Conservation (phyloP, 2,888 invertebrate genomes). For the Epinotia bilunana region DNA sequence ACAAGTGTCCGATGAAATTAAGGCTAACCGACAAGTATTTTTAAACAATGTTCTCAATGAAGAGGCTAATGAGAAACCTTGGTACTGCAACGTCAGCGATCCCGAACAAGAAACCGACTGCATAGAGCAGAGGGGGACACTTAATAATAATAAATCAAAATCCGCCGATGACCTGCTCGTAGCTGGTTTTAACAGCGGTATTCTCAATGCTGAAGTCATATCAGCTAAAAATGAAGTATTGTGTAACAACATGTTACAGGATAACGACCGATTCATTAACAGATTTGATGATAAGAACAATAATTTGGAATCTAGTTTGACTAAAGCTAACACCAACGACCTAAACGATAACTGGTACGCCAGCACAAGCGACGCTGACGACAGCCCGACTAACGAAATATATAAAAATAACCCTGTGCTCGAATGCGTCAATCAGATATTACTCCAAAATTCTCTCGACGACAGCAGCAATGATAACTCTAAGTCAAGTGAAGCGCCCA, state of each 20-base stretch:
- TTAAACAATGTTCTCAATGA: constrained; percentile 76
- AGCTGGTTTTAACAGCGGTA: constrained; percentile 63
- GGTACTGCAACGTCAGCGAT: constrained; percentile 82
- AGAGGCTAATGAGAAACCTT: constrained; percentile 76
- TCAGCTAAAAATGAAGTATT: constrained; percentile 78
- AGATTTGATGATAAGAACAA: constrained; percentile 72
- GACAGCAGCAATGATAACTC: constrained; percentile 82
- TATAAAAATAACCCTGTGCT: constrained; percentile 93
- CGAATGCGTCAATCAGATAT: constrained; percentile 94
- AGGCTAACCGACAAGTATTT: constrained; percentile 77
- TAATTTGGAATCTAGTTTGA: constrained; percentile 64
- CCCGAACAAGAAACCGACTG: constrained; percentile 78
- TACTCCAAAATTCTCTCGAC: constrained; percentile 89
- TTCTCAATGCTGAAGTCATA: constrained; percentile 67
- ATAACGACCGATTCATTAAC: constrained; percentile 65
- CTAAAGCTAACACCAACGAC: constrained; percentile 70
- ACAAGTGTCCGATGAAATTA: constrained; percentile 78
- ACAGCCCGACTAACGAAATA: constrained; percentile 87
- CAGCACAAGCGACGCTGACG: constrained; percentile 91
- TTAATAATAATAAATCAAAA: constrained; percentile 68
- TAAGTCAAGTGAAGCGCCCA: constrained; percentile 77
- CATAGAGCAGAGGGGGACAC: constrained; percentile 66
- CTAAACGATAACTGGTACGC: constrained; percentile 91
- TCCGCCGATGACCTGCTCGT: constrained; percentile 72
- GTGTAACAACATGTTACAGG: constrained; percentile 69